Percentiles rank a stretch among this genome's conserved stretches.
These are phyloP conservation scores for Drosophila nannoptera DNA, from an alignment of 1,140 invertebrate genomes.

Conservation along the genomic window DNA sequence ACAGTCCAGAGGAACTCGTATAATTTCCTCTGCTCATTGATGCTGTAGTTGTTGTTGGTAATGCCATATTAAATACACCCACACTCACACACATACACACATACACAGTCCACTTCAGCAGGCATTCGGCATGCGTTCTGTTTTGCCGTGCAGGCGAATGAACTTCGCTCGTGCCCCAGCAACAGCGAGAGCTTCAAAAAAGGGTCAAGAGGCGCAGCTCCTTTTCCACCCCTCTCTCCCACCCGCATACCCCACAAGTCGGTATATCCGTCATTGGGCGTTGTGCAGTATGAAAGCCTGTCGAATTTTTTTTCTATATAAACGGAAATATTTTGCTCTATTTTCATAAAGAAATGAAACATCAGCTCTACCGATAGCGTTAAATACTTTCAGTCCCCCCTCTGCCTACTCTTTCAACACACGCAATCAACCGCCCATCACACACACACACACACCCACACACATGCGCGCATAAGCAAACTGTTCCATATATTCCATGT, in stretches of 20 bases:
- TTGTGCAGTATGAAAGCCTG: too few relatives aligned
- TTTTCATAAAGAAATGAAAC: too few relatives aligned
- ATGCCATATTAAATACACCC: slow-evolving; percentile 51
- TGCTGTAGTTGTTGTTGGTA: slow-evolving; percentile 17
- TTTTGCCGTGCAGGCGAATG: slow-evolving; percentile 51
- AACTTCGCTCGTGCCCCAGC: slow-evolving; percentile 29
- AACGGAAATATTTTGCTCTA: neutral
- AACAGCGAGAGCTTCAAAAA: slow-evolving; percentile 33
- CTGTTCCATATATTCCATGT: neutral
- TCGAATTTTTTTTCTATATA: neutral
- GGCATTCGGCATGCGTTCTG: slow-evolving; percentile 15
- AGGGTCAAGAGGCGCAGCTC: slow-evolving; percentile 43
- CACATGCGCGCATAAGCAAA: slow-evolving; percentile 5
- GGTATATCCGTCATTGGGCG: too few relatives aligned
- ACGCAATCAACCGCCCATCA: slow-evolving; percentile 20
- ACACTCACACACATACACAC: slow-evolving; percentile 14
- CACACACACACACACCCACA: slow-evolving; percentile 17
- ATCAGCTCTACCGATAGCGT: neutral
- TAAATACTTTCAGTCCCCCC: slow-evolving; percentile 36
- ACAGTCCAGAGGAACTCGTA: slow-evolving; percentile 32
- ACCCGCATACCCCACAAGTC: too few relatives aligned
- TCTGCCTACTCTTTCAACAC: slow-evolving; percentile 21
- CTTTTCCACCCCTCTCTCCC: neutral
- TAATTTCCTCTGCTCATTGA: neutral
- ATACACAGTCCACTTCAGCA: slow-evolving; percentile 48